Conservation (phyloP, 2,888 invertebrate genomes). For the Rhingia campestris region DNA sequence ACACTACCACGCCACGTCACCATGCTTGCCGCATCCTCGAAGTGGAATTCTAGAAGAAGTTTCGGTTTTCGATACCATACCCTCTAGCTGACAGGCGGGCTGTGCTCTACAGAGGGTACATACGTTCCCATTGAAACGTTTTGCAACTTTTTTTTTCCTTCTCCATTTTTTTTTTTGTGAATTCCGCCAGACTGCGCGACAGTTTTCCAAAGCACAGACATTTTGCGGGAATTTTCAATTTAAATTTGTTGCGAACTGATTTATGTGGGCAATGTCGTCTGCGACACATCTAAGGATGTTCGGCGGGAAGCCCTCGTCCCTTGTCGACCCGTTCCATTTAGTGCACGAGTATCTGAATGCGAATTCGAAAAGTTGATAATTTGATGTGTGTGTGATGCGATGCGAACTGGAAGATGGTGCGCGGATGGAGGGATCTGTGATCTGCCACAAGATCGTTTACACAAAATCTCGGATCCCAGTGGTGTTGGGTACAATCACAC, state of each 20-base stretch:
- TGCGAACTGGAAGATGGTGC: constrained; percentile 52
- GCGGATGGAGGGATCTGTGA: background rate
- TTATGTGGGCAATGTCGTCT: constrained; percentile 76
- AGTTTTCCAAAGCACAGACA: constrained; percentile 73
- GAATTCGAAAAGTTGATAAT: constrained; percentile 72
- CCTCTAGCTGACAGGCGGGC: constrained; percentile 52
- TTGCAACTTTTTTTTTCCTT: constrained; percentile 33
- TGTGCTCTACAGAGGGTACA: constrained; percentile 17
- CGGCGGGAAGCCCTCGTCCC: constrained; percentile 4
- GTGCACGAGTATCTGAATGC: constrained; percentile 36
- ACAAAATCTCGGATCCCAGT: constrained; percentile 10
- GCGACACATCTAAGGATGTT: constrained; percentile 64
- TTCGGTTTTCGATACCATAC: constrained; percentile 56
- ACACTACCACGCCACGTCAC: background rate
- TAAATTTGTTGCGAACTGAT: constrained; percentile 75
- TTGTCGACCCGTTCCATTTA: background rate
- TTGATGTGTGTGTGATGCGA: constrained; percentile 68
- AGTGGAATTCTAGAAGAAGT: constrained; percentile 60
- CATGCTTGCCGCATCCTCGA: background rate
- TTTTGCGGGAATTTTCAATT: constrained; percentile 73
- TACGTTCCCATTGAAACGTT: constrained; percentile 66
- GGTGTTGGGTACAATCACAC: constrained; percentile 57
- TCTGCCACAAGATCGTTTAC: constrained; percentile 45
- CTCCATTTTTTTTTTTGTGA: constrained; percentile 19
- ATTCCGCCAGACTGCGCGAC: constrained; percentile 72